Conservation (phyloP, 2,113 vertebrate species). For the Scomber colias region DNA sequence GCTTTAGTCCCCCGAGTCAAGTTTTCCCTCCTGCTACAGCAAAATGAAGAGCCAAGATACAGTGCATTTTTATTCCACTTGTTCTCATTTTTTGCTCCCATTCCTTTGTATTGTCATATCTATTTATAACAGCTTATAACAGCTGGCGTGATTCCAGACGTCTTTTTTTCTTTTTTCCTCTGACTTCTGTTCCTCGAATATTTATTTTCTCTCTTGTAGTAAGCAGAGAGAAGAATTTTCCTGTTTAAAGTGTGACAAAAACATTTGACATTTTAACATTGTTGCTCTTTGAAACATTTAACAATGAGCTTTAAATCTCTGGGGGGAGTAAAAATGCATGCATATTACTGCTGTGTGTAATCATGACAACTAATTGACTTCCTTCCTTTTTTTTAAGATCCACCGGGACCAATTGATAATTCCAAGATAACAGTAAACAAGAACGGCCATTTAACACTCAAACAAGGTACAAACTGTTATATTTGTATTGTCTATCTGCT, state of each 20-base stretch:
- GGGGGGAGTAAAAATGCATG: not conserved
- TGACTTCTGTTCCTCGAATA: conserved; percentile 63
- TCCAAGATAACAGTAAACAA: conserved; percentile 94
- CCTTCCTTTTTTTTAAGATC: conserved; percentile 84
- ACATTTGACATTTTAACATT: conserved; percentile 56
- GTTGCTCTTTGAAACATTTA: conserved; percentile 41
- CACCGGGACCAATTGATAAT: conserved; percentile 96
- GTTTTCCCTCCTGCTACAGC: conserved; percentile 51
- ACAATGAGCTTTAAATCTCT: not conserved
- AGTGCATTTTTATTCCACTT: conserved; percentile 46
- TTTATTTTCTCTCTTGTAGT: conserved; percentile 43
- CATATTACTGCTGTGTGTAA: conserved; percentile 3
- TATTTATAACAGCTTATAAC: conserved; percentile 67
- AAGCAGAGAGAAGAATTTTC: conserved; percentile 26
- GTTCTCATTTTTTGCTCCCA: conserved; percentile 18
- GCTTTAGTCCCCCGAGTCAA: conserved; percentile 54
- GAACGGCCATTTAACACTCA: conserved; percentile 91
- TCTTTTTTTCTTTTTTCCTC: conserved; percentile 4
- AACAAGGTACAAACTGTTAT: conserved; percentile 88
- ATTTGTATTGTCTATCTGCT: not conserved
- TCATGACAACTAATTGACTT: conserved; percentile 28
- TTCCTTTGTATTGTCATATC: conserved; percentile 70
- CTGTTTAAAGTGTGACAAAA: conserved; percentile 49
- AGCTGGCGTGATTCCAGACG: conserved; percentile 37
- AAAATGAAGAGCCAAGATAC: conserved; percentile 56